Evolutionary conservation across 1,140 invertebrate genomes (phyloP).

Genomic region (Hypsibius dujardini): DNA sequence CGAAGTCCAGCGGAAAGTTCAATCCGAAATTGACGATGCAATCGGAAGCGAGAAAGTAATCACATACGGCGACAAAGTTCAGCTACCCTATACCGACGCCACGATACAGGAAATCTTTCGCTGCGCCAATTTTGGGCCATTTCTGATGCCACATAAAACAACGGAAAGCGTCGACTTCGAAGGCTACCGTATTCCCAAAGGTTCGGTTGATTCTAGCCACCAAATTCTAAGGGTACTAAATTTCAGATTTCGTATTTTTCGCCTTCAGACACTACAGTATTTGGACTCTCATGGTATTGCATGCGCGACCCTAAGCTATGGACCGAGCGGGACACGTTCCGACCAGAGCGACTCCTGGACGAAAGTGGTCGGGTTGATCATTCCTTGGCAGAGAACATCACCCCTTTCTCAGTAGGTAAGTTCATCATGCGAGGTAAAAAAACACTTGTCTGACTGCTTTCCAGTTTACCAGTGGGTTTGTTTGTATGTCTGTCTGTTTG

Average conservation of each 20-base stretch:
- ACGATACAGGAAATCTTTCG: conserved; percentile 51
- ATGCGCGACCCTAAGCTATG: conserved; percentile 19
- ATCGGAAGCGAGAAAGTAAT: conserved; percentile 19
- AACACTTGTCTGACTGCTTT: no score
- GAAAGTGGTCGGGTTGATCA: conserved; percentile 14
- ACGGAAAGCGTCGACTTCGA: conserved; percentile 12
- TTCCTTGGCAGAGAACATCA: conserved; percentile 19
- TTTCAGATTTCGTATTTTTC: background rate
- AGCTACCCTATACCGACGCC: conserved; percentile 19
- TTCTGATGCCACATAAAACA: conserved; percentile 14
- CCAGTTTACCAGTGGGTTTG: no score
- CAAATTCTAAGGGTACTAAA: no score
- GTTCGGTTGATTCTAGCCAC: background rate
- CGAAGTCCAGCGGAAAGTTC: conserved; percentile 18
- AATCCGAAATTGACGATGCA: conserved; percentile 19
- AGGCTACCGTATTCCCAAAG: conserved; percentile 8
- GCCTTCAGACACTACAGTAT: conserved; percentile 8
- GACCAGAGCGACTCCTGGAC: conserved; percentile 19
- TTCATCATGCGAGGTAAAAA: background rate
- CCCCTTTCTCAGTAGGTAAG: conserved; percentile 19
- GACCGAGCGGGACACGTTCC: conserved; percentile 16
- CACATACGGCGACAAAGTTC: conserved; percentile 20
- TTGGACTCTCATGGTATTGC: conserved; percentile 6
- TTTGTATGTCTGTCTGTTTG: no score
- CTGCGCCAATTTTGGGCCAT: conserved; percentile 41